Base-by-base conservation (phyloP, 2,113 vertebrate species). In the Eptatretus burgeri region DNA sequence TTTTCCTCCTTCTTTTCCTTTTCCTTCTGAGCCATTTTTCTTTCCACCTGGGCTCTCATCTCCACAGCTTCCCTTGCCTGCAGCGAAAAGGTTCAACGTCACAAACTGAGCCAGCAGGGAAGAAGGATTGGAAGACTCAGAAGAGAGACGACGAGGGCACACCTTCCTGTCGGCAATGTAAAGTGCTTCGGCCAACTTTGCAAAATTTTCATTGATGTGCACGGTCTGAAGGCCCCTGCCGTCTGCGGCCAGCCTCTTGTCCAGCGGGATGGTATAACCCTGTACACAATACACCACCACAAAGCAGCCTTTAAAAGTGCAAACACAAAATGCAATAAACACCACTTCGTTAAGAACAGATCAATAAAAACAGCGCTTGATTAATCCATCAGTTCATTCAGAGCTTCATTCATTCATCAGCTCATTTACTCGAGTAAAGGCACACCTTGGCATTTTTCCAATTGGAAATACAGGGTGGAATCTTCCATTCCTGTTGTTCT, bases 371-470 rank as follows among this genome's bases (percentile, higher is more conserved):
- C 27, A 41, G 27, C 7, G 27, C 7, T 41, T 41, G 3, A 7
- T 41, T 3, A 3, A 41, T 41, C 27, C 27, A 41, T 41, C 27
- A 41, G 27, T 41, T n/a, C 27, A 41, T 41, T 41, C 27, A 41
- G 3, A 5, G 27, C 27, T 41, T 41, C 7, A 41, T 41, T 41
- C 27, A 41, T 41, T 41, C 27, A 41, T 41, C 7, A 41, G 27
- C 7, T 41, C 27, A 41, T 41, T 41, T 41, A 7, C 27, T 41
- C 7, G 3, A 41, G 56, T 9, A 60, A 1, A 60, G 2, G 56
- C n/a, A 73, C 78, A 98, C 85, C 84, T 94, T 98, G 53, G 87
- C 89, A 65, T 96, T 98, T 74, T 98, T 98, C 89, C 91, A 98
- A 75, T 94, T 98, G 70, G 91, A 98, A 74, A 98, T 98, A 72